Percentiles rank a stretch among this genome's conserved stretches.
Evolutionary conservation across 1,140 invertebrate species (phyloP).

Genomic region (Megalonaias nervosa): DNA sequence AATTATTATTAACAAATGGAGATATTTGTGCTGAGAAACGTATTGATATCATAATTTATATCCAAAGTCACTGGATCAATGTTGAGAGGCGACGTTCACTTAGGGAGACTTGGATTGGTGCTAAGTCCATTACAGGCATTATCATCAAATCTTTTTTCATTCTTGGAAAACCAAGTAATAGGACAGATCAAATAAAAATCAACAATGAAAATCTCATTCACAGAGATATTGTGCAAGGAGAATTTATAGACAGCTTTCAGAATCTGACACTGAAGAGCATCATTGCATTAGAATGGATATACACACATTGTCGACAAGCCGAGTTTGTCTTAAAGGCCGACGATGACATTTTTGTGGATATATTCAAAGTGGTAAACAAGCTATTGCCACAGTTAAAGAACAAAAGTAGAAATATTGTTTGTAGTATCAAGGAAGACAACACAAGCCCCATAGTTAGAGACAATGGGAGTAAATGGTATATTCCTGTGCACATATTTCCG

Average conservation of each 20-base stretch:
- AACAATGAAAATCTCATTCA: constrained; percentile 55
- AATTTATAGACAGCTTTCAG: constrained; percentile 55
- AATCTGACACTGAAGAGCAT: constrained; percentile 75
- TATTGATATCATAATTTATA: constrained; percentile 25
- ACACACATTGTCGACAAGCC: constrained; percentile 77
- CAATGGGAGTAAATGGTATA: constrained; percentile 69
- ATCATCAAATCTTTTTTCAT: constrained; percentile 76
- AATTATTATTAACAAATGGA: too few species aligned
- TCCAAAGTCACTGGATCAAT: constrained; percentile 23
- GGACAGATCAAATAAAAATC: constrained; percentile 33
- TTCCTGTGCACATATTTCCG: constrained; percentile 60
- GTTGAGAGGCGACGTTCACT: constrained; percentile 38
- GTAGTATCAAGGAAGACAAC: constrained; percentile 35
- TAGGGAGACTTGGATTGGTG: constrained; percentile 56
- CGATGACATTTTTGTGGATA: constrained; percentile 87
- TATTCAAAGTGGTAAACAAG: constrained; percentile 55
- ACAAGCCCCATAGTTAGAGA: constrained; percentile 52
- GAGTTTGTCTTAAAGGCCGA: constrained; percentile 90
- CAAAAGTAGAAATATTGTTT: constrained; percentile 33
- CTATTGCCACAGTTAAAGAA: constrained; percentile 44
- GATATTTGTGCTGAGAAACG: too few species aligned
- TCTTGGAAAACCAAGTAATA: constrained; percentile 76
- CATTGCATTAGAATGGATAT: constrained; percentile 87
- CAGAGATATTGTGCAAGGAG: constrained; percentile 61
- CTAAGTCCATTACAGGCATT: background rate